These are phyloP conservation scores for Brachionus paranguensis DNA, from an alignment of 1,140 invertebrate genomes.

Conservation along the genomic window DNA sequence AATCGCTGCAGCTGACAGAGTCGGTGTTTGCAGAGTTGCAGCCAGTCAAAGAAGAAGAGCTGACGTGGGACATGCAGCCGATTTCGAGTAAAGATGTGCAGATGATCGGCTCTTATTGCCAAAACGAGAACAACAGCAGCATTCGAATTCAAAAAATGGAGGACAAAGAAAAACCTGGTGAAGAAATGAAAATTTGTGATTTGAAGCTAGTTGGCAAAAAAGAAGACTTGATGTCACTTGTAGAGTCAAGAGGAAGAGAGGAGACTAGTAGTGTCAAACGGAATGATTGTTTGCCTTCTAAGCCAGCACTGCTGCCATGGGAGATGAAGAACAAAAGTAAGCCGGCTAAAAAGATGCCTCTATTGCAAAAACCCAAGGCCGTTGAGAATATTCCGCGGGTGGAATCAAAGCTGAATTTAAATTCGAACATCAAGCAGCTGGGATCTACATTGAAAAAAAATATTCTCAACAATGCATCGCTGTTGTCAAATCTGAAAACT, in stretches of 20 bases:
- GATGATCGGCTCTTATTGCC: neutral
- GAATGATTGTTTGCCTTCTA: too few relatives aligned
- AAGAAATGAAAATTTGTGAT: neutral
- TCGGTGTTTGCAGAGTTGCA: neutral
- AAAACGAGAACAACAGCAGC: neutral
- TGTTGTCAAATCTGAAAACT: neutral
- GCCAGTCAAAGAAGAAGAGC: neutral
- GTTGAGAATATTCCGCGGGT: neutral
- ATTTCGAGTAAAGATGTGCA: neutral
- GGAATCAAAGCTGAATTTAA: neutral
- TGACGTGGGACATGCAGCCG: neutral
- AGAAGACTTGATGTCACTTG: neutral
- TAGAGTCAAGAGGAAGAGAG: neutral
- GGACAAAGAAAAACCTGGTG: neutral
- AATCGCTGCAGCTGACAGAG: neutral
- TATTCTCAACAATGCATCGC: neutral
- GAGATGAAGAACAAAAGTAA: neutral
- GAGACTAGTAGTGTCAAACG: neutral
- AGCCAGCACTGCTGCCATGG: neutral
- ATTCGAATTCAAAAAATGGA: neutral
- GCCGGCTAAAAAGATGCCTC: neutral
- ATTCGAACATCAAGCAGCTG: neutral
- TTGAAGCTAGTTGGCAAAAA: neutral
- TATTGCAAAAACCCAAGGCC: neutral
- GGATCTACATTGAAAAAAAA: neutral